Base-by-base conservation (phyloP, 2,888 invertebrate genomes). In the Drosophila mimica region DNA sequence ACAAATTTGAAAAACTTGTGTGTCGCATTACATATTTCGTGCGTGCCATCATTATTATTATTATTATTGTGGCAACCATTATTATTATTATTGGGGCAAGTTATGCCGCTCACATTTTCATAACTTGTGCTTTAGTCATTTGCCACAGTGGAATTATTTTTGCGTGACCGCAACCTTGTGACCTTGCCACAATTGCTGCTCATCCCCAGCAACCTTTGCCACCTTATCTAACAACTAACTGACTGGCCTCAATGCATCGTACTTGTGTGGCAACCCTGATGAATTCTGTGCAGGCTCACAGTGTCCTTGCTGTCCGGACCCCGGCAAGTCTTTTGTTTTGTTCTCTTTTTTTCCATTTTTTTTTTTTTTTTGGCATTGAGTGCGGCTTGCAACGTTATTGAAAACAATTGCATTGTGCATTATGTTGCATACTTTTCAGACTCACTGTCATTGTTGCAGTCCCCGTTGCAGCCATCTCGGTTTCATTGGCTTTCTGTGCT, bases 251-350 rank as follows among this genome's bases (percentile, higher is more conserved):
- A 72, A 74, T 82, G 74, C 74, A 68, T 67, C 59, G 56, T 62
- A 59, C 66, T 54, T 54, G 36, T 36, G 25, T 38, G 70, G 53
- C 73, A 72, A 54, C 82, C 83, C 80, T 77, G 73, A 65, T 38
- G 28, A 70, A 51, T 49, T 43, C 51, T 51, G 59, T 56, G 48
- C 56, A 68, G 79, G 75, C 77, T 74, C 51, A 31, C 72, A 74
- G 68, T 82, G 84, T 84, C 84, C 84, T 83, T 82, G 82, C 54
- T 58, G 61, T 33, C 8, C 25, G 33, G 56, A 15, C 31, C 49
- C 20, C n/a, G 49, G 28, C 48, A 30, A 54, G 65, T 59, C 79
- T 70, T 69, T 83, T 83, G 86, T 83, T 74, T 25, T 15, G 25
- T 25, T 15, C 15, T 20, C 36, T n/a, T 40, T 9, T 17, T 36